Conservation (phyloP, 2,888 invertebrate genomes). For the Platycheirus albimanus region DNA sequence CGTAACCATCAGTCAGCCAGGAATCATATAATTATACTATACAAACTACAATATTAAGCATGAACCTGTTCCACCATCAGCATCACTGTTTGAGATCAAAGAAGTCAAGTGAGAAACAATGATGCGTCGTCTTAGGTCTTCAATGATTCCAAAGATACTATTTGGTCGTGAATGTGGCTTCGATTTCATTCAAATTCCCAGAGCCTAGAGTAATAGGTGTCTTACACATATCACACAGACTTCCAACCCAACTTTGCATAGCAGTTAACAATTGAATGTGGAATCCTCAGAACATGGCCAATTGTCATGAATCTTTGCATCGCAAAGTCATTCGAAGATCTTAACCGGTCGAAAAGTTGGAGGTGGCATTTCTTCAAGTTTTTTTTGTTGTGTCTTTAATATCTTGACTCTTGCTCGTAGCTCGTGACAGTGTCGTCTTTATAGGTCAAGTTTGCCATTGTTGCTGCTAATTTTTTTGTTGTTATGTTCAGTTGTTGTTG, state of each 20-base stretch:
- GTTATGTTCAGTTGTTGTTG: not conserved
- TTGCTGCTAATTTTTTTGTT: conserved; percentile 16
- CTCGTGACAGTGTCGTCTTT: conserved; percentile 61
- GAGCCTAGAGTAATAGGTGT: conserved; percentile 19
- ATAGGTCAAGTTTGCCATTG: conserved; percentile 68
- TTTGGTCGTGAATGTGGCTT: conserved; percentile 35
- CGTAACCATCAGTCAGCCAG: conserved; percentile 57
- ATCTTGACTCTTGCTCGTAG: conserved; percentile 1
- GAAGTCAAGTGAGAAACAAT: conserved; percentile 52
- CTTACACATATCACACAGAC: conserved; percentile 37
- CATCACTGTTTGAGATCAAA: conserved; percentile 26
- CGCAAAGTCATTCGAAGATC: not conserved
- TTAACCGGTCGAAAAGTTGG: conserved; percentile 14
- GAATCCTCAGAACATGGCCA: conserved; percentile 14
- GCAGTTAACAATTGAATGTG: conserved; percentile 6
- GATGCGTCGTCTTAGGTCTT: conserved; percentile 30
- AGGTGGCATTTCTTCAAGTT: conserved; percentile 39
- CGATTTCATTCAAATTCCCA: conserved; percentile 52
- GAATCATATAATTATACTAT: conserved; percentile 63
- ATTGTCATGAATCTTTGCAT: conserved; percentile 24
- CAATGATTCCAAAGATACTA: conserved; percentile 4
- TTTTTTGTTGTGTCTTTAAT: not conserved
- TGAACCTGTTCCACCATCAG: conserved; percentile 59
- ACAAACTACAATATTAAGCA: conserved; percentile 33
- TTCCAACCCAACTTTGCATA: not conserved